A percentile compares a stretch with the other conserved stretches of the same genome.
These are phyloP conservation scores for Coleophora deauratella DNA, from an alignment of 2,888 invertebrate genomes.

Conservation along the genomic window DNA sequence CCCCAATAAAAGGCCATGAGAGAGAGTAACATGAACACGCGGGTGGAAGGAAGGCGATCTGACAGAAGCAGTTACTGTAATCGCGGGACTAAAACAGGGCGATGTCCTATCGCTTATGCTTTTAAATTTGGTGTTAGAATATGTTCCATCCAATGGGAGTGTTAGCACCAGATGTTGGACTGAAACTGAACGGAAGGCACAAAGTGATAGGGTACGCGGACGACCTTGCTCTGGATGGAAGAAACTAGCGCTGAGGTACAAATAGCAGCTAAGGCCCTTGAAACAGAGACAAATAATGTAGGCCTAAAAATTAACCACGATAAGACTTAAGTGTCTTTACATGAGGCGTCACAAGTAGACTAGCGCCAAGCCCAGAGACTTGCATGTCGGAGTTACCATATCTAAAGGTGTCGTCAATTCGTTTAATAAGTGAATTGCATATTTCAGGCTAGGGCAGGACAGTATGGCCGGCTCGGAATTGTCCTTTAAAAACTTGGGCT, in stretches of 20 bases:
- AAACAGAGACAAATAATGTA: neutral
- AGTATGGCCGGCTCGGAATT: too few species aligned
- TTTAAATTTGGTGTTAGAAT: slow-evolving; percentile 1
- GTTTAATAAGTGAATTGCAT: too few species aligned
- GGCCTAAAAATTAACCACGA: neutral
- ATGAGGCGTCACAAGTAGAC: too few species aligned
- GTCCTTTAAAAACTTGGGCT: too few species aligned
- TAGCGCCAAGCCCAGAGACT: too few species aligned
- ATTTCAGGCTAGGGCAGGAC: too few species aligned
- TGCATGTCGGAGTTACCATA: too few species aligned
- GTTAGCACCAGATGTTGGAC: neutral
- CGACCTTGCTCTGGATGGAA: neutral
- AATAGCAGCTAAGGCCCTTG: neutral
- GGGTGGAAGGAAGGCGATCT: neutral
- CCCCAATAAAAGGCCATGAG: neutral
- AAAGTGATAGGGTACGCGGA: neutral
- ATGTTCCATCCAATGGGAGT: neutral
- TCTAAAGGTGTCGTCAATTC: too few species aligned
- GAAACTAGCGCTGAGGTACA: neutral
- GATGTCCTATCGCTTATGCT: slow-evolving; percentile 1
- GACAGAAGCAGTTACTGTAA: neutral
- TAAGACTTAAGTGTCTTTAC: neutral
- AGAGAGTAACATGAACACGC: neutral
- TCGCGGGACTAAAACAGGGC: slow-evolving; percentile 1
- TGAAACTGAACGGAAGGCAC: neutral